phyloP scores from a whole-genome alignment of 1,140 invertebrate species.

The Philopotamus ludificatus region DNA sequence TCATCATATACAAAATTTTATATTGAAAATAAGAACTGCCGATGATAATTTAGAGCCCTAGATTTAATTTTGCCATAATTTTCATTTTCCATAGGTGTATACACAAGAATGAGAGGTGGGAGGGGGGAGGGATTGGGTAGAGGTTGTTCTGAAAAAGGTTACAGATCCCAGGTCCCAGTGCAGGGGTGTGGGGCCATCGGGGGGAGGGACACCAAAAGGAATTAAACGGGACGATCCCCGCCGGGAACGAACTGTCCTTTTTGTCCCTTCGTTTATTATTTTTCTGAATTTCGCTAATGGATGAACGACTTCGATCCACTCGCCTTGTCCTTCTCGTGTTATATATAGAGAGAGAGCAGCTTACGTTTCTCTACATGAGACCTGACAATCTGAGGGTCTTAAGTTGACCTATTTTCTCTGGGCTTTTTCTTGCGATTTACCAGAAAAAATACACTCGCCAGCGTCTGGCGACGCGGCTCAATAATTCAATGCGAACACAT shows the following conservation, averaged over 20 bases:
- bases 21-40: no score
- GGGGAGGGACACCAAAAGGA: conserved; percentile 16
- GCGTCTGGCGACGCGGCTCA: no score
- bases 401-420: background rate
- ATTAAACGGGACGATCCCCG: conserved; percentile 26
- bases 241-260: conserved; percentile 25
- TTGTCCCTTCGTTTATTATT: conserved; percentile 42
- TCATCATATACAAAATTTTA: background rate
- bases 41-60: no score
- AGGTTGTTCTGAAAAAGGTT: background rate
- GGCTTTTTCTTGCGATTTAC: conserved; percentile 3
- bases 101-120: no score
- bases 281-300: conserved; percentile 43
- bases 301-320: conserved; percentile 41
- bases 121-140: no score
- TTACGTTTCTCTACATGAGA: conserved; percentile 37
- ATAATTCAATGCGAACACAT: no score
- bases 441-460: background rate
- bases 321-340: conserved; percentile 28
- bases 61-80: no score
- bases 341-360: conserved; percentile 29
- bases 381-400: background rate
- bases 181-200: conserved; percentile 6
- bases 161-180: conserved; percentile 14
- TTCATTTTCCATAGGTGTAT: no score